These are phyloP conservation scores for Chironomus tepperi DNA, from an alignment of 1,140 invertebrate species.

Conservation along the genomic window DNA sequence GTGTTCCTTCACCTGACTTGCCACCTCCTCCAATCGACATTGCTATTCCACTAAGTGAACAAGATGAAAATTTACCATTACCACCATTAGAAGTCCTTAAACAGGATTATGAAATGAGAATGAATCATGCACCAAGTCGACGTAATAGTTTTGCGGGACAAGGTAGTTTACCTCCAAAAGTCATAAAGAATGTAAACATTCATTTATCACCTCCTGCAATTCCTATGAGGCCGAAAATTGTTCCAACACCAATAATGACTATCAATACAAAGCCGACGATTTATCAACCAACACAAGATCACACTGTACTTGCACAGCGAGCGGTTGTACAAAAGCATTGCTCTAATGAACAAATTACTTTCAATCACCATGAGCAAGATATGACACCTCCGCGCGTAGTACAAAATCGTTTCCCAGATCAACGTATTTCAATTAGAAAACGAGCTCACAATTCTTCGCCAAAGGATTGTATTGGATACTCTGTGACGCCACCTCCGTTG, in stretches of 20 bases:
- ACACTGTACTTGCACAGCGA: not conserved
- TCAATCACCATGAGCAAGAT: not conserved
- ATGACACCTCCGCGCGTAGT: not conserved
- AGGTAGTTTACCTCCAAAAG: conserved; percentile 30
- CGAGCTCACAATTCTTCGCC: conserved; percentile 18
- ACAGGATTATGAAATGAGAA: not conserved
- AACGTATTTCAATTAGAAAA: not conserved
- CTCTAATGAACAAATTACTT: too few relatives aligned
- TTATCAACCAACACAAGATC: not conserved
- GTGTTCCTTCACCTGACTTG: conserved; percentile 59
- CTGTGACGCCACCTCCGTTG: conserved; percentile 29
- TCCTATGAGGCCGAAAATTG: conserved; percentile 4
- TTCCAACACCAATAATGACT: conserved; percentile 20
- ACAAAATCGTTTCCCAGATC: not conserved
- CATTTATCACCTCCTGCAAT: not conserved
- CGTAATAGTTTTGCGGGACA: conserved; percentile 39
- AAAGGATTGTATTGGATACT: not conserved
- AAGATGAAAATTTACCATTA: conserved; percentile 63
- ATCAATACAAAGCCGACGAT: not conserved
- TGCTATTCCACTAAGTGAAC: conserved; percentile 44
- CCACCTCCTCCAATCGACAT: conserved; percentile 59
- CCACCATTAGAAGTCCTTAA: conserved; percentile 48
- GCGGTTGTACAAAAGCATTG: not conserved
- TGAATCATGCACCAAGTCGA: conserved; percentile 32
- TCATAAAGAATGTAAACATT: not conserved